Base-by-base conservation (phyloP, 2,113 vertebrate species). In the Rafetus swinhoei region DNA sequence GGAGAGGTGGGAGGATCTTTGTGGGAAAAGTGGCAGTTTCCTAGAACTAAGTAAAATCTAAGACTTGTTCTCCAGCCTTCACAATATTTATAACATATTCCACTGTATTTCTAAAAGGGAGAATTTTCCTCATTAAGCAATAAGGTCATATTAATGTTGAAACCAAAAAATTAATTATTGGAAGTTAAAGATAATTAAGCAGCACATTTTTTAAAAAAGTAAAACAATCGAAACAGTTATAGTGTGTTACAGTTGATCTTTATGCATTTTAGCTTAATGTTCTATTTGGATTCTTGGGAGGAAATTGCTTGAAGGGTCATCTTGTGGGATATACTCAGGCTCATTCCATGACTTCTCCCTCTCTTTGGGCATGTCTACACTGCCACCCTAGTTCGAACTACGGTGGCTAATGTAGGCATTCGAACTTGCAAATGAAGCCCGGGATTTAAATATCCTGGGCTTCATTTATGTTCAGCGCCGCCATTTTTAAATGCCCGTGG, bases 1-100 rank as follows among this genome's bases (percentile, higher is more conserved):
- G 29, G 62, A 19, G 29, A 52, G 12, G 57, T 65, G 29, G 27
- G 35, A 74, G 72, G 35, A 74, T 74, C 21, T 74, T 39, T 39
- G 12, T 87, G 57, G 69, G 25, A 95, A 82, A 85, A 89, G 94
- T 92, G 45, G 19, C 81, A 88, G 27, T 92, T 95, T 95, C 85
- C 89, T 90, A 85, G 59, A 85, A n/a, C 90, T 85, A 45, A 60
- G 90, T 50, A 80, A 82, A 54, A 82, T 9, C 54, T 45, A 25
- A 85, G 53, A 45, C 54, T 54, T 85, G 50, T 90, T 91, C 92
- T 89, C 76, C 52, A 87, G 60, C 55, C 94, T 82, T 45, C 32
- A 39, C 95, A 86, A 95, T 93, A 95, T 96, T 96, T 97, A 15
- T 32, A 81, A 90, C 59, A 53, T 93, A 90, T 95, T 90, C 90